These are phyloP conservation scores for Callaeas wilsoni DNA, from an alignment of 2,113 vertebrate genomes.

Conservation along the genomic window DNA sequence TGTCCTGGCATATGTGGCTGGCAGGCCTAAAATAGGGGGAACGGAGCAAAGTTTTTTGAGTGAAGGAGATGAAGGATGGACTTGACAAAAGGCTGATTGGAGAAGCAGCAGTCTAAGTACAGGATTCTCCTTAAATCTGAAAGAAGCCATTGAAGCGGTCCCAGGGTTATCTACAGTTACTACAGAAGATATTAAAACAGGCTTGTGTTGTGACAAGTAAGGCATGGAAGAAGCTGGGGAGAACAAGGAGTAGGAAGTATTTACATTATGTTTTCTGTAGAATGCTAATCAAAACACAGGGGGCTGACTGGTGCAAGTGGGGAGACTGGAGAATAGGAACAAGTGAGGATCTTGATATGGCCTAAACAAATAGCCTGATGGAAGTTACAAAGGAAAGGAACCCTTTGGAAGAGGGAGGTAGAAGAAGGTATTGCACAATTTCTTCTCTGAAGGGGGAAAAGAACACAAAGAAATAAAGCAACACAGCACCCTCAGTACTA, in stretches of 20 bases:
- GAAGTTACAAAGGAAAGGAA: neutral
- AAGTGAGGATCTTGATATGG: neutral
- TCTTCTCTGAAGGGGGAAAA: neutral
- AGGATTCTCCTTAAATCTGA: neutral
- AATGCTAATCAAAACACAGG: neutral
- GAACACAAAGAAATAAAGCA: neutral
- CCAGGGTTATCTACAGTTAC: neutral
- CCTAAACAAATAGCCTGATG: accelerated
- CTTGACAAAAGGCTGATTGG: neutral
- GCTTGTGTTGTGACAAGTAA: neutral
- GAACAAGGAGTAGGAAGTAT: neutral
- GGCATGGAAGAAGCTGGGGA: neutral
- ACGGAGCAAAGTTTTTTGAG: neutral
- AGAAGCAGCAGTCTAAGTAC: neutral
- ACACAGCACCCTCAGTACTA: neutral
- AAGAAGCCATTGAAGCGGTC: neutral
- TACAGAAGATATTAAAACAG: neutral
- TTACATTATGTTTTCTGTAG: neutral
- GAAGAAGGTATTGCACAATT: neutral
- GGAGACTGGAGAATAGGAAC: neutral
- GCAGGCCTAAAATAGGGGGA: neutral
- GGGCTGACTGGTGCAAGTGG: neutral
- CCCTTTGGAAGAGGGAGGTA: neutral
- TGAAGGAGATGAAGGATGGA: neutral
- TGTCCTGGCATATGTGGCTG: accelerated